Evolutionary conservation across 2,888 invertebrate species (phyloP).

Genomic region (Epinotia nisella): DNA sequence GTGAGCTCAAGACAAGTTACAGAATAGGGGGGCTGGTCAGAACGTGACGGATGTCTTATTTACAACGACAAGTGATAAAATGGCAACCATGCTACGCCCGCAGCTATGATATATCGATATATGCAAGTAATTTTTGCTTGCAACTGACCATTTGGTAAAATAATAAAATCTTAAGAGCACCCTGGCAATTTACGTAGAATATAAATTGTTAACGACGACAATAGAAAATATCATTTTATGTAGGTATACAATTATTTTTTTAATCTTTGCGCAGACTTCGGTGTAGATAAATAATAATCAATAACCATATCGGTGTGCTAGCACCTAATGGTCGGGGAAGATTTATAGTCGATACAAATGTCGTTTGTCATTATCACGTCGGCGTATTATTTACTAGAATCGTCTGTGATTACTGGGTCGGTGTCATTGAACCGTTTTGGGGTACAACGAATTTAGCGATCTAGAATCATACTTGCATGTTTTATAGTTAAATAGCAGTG

Average conservation of each 20-base stretch:
- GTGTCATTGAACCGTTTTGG: not conserved
- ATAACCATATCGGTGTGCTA: constrained; percentile 9
- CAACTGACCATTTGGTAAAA: not conserved
- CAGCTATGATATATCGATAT: not conserved
- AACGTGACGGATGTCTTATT: too few relatives aligned
- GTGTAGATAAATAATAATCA: constrained; percentile 13
- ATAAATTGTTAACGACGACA: not conserved
- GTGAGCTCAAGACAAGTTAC: too few relatives aligned
- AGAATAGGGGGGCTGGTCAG: too few relatives aligned
- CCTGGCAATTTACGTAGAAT: not conserved
- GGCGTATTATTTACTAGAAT: not conserved
- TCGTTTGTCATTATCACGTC: constrained; percentile 5
- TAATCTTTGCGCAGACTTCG: not conserved
- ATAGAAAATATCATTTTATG: not conserved
- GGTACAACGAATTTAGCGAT: not conserved
- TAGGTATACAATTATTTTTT: not conserved
- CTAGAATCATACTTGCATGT: not conserved
- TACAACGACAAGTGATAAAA: too few relatives aligned
- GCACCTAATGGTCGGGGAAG: constrained; percentile 7
- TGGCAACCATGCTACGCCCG: too few relatives aligned
- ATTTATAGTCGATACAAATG: constrained; percentile 9
- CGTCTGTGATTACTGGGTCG: constrained; percentile 8
- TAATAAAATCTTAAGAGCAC: not conserved
- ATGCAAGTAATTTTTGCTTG: too few relatives aligned
- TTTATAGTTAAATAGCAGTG: too few relatives aligned